These are phyloP conservation scores for Gila orcuttii DNA, from an alignment of 2,113 vertebrate genomes.

Conservation along the genomic window DNA sequence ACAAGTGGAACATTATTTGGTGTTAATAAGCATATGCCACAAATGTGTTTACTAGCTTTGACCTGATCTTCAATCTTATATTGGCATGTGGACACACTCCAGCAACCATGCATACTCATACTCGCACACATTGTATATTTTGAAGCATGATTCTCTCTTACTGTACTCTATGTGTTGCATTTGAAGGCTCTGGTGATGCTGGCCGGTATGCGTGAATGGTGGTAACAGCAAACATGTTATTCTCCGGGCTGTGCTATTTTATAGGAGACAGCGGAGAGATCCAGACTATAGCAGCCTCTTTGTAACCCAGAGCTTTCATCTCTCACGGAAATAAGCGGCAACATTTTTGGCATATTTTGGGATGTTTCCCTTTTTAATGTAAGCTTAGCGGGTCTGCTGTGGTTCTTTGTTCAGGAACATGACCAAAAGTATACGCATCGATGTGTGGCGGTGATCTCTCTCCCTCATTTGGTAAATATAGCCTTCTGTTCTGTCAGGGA, in stretches of 20 bases:
- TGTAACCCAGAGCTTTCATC: constrained; percentile 75
- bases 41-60: neutral
- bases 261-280: constrained; percentile 77
- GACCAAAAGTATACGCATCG: constrained; percentile 69
- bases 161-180: neutral
- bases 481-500: constrained; percentile 27
- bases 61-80: neutral
- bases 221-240: constrained; percentile 75
- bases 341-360: constrained; percentile 75
- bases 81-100: neutral
- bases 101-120: neutral
- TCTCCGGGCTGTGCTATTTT: constrained; percentile 77
- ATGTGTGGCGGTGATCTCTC: constrained; percentile 67
- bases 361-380: constrained; percentile 61
- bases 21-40: too few species aligned
- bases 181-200: neutral
- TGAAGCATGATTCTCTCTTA: neutral
- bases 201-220: constrained; percentile 30
- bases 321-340: constrained; percentile 71
- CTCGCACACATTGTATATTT: neutral
- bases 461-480: constrained; percentile 48
- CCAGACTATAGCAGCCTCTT: constrained; percentile 75
- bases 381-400: constrained; percentile 61
- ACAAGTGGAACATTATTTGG: neutral
- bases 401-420: constrained; percentile 72